Base-by-base conservation (phyloP, 2,888 invertebrate species). In the Parapristionchus giblindavisi region DNA sequence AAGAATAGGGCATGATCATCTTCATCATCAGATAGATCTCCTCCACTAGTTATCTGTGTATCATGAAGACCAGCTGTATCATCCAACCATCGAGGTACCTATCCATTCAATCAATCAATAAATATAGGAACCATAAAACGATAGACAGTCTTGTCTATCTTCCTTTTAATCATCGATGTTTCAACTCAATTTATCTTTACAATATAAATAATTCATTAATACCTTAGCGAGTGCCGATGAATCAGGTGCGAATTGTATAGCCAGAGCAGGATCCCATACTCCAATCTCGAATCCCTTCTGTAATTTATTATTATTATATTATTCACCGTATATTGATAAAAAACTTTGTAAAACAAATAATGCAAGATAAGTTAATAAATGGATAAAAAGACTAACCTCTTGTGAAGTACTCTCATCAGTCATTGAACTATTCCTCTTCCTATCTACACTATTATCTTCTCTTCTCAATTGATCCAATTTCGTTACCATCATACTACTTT, bases 181-280 rank as follows among this genome's bases (percentile, higher is more conserved):
- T 2, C 5, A 36, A 60, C 36, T 60, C 34, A 14, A 36, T 36
- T 3, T 36, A 36, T 21, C 6, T 36, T 1, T 60, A 32, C 3
- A 4, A 14, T 43, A 17, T 14, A 24, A 43, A 24, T 6, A 17
- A 32, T 27, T 27, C 29, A 17, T 40, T 65, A 8, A 4, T 38
- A 48, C 52, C 61, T 63, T 72, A 36, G 36, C 65, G 14, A 27
- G 54, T 14, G 71, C 48, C 14, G 56, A 6, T 21, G 63, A 5
- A 43, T 72, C 71, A 8, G 52, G 34, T 5, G 43, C 56, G 40
- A 78, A 77, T 48, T 75, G 60, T 3, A 38, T 75, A 3, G 79
- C 85, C 24, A 78, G 77, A 11, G 72, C 65, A 17, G 88, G 87
- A 79, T 88, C 85, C 87, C 88, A 88, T 8, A 87, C 84, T 36